Evolutionary conservation across 2,113 vertebrate genomes (phyloP), one percentile per base, ranked within the genome.

Genomic region (Equus przewalskii): DNA sequence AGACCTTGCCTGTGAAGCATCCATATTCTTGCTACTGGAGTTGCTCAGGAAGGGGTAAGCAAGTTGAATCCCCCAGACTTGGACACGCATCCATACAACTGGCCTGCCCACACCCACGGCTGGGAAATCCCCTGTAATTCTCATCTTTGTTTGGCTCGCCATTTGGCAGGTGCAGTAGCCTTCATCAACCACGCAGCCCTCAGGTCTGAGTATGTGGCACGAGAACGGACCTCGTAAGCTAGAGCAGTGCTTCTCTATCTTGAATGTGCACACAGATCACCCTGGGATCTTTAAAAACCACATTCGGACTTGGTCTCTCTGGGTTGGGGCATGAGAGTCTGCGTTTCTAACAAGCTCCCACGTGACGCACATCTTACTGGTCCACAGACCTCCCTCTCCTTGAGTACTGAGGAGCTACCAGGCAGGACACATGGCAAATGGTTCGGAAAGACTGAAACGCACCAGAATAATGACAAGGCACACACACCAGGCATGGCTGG

Each of bases 401-500:
- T 86, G 58, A 6, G 58, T n/a, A 64, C 44, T 26, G 10, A 81
- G n/a, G 28, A 81, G 54, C 36, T 30, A 21, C 54, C 1, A 0
- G 51, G 28, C 30, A n/a, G 30, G 15, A 44, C 6, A 22, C 5
- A 12, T 0, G 30, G 28, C 14, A 13, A 88, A 10, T 18, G n/a
- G 36, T 33, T 36, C 79, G 90, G 75, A 75, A 90, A 83, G 93
- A 81, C 26, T 0, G 54, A 67, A 44, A n/a, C 56, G 24, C 11
- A 28, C 46, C n/a, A 33, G 9, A 56, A 51, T 33, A 64, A 58
- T 33, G n/a, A 46, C 6, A 65, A 67, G 7, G 11, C 33, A 9
- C 24, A 6, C 7, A 9, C 24, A 9, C 5, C 15, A n/a, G 65
- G 72, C 26, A 30, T 1, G 0, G 4, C 1, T 67, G 3, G 11